Percentiles rank a stretch among this genome's conserved stretches.
Evolutionary conservation across 2,113 vertebrate genomes (phyloP).

Genomic region (Thalassarche chlororhynchos): DNA sequence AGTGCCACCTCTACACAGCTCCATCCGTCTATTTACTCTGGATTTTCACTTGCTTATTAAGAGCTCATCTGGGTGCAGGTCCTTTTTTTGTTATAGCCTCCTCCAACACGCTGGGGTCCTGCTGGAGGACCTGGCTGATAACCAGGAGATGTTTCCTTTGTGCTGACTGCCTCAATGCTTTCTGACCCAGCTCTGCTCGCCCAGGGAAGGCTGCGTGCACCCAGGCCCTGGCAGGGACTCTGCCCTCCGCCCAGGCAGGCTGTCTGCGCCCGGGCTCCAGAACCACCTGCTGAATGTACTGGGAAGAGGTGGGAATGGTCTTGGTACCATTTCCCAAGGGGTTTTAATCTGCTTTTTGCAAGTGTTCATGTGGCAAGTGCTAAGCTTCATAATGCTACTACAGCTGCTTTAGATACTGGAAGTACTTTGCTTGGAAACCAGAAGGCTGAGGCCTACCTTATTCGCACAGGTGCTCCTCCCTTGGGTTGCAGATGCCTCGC

Average conservation of each 20-base stretch:
- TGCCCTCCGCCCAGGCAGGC: not conserved
- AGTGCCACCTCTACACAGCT: not conserved
- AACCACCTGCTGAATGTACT: not conserved
- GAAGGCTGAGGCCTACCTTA: not conserved
- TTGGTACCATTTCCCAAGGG: not conserved
- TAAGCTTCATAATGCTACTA: not conserved
- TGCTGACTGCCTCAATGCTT: not conserved
- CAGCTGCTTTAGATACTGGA: not conserved
- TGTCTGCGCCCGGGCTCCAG: not conserved
- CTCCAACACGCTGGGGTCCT: not conserved
- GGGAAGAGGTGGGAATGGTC: not conserved
- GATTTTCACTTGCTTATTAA: slow-evolving; percentile 5
- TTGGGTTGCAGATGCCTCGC: not conserved
- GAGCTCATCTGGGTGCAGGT: not conserved
- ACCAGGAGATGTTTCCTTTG: not conserved
- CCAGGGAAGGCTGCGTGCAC: not conserved
- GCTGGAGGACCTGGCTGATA: not conserved
- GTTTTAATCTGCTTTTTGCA: not conserved
- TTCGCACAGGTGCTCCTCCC: not conserved
- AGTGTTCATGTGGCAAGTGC: not conserved
- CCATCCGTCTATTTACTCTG: not conserved
- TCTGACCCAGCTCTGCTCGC: not conserved
- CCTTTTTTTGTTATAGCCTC: not conserved
- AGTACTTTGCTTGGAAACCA: not conserved
- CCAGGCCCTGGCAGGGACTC: not conserved